These are phyloP conservation scores for Beris morrisii DNA, from an alignment of 2,888 invertebrate genomes.

Conservation along the genomic window DNA sequence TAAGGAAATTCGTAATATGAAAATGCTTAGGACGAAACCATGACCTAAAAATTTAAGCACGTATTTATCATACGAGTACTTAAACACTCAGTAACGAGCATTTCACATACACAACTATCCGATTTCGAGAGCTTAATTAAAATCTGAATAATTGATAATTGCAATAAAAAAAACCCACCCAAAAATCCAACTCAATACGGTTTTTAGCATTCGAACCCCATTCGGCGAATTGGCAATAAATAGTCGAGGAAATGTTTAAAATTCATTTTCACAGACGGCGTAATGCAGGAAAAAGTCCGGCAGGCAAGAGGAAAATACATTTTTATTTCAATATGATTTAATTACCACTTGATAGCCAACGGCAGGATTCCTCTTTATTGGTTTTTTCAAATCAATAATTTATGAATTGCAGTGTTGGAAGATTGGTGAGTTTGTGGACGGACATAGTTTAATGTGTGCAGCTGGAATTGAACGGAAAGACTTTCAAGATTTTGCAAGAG, in stretches of 20 bases:
- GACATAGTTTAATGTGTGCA: too few relatives aligned
- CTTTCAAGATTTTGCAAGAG: too few relatives aligned
- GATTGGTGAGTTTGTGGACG: too few relatives aligned
- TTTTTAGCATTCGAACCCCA: background rate
- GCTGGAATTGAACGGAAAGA: too few relatives aligned
- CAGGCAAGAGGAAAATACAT: slow-evolving; percentile 11
- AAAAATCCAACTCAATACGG: background rate
- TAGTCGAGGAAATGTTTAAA: slow-evolving; percentile 7
- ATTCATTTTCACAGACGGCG: background rate
- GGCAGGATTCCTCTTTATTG: slow-evolving; percentile 2
- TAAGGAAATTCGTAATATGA: too few relatives aligned
- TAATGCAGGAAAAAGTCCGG: background rate
- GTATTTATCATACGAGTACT: too few relatives aligned
- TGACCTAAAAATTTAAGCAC: too few relatives aligned
- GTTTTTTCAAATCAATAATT: background rate
- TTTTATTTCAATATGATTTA: slow-evolving; percentile 31
- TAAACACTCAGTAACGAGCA: too few relatives aligned
- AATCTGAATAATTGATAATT: slow-evolving; percentile 16
- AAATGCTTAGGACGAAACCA: too few relatives aligned
- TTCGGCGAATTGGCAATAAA: background rate
- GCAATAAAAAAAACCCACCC: background rate
- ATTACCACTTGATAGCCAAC: slow-evolving; percentile 27
- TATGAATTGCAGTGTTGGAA: too few relatives aligned
- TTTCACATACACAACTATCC: too few relatives aligned
- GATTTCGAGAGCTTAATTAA: slow-evolving; percentile 8